Conservation (phyloP, 2,113 vertebrate genomes). For the Merops nubicus region DNA sequence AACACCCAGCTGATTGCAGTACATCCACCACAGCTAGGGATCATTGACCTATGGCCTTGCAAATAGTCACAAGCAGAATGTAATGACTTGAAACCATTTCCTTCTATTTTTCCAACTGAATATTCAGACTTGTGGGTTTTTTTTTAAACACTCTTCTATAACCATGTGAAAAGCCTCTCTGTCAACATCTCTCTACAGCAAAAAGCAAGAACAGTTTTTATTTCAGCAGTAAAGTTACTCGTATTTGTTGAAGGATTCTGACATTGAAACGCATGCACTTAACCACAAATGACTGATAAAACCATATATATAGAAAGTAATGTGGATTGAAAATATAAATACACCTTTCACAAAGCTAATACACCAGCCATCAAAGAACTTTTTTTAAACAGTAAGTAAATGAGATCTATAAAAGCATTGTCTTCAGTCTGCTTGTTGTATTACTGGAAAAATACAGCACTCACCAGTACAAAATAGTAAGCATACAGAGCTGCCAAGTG, state of each 20-base stretch:
- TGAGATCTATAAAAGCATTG: background rate
- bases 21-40: background rate
- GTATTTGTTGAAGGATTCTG: background rate
- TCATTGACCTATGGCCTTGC: background rate
- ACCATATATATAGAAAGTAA: background rate
- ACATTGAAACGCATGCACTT: background rate
- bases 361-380: background rate
- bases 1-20: background rate
- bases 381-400: background rate
- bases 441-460: constrained; percentile 79
- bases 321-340: background rate
- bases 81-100: background rate
- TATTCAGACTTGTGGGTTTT: background rate
- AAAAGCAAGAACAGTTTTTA: background rate
- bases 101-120: background rate
- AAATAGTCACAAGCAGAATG: background rate
- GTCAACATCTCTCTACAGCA: background rate
- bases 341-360: background rate
- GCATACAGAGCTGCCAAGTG: constrained; percentile 92
- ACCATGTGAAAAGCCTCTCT: background rate
- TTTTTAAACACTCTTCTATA: background rate
- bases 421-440: constrained; percentile 73
- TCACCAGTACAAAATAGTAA: constrained; percentile 96
- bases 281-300: background rate
- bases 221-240: background rate